A percentile compares a stretch with the other conserved stretches of the same genome.
Conservation (phyloP, 2,888 invertebrate species). For the Aradus depressus region DNA sequence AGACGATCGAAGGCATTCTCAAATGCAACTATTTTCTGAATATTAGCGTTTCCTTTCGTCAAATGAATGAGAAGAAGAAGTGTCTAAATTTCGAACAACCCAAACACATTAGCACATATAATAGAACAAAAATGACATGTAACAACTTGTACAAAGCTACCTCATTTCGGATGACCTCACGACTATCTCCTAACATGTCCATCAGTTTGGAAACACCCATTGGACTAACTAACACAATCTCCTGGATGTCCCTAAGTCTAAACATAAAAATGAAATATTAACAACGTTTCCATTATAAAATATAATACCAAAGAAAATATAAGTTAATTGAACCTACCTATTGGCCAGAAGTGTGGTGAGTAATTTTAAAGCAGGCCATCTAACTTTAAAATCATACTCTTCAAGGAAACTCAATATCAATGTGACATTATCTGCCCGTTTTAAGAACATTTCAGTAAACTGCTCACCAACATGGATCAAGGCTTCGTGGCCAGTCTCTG, state of each 20-base stretch:
- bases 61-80: conserved; percentile 80
- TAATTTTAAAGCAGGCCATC: conserved; percentile 80
- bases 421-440: conserved; percentile 72
- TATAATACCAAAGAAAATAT: neutral
- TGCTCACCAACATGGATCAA: conserved; percentile 67
- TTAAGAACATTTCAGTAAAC: conserved; percentile 95
- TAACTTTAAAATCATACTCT: conserved; percentile 89
- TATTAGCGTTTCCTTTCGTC: conserved; percentile 90
- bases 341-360: conserved; percentile 79
- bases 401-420: conserved; percentile 74
- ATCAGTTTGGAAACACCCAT: conserved; percentile 96
- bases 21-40: conserved; percentile 98
- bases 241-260: conserved; percentile 75
- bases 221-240: conserved; percentile 77
- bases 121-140: neutral
- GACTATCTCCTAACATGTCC: conserved; percentile 85
- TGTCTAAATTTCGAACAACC: conserved; percentile 41
- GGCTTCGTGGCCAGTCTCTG: conserved; percentile 36
- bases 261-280: too few species aligned
- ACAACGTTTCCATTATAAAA: neutral
- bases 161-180: conserved; percentile 93
- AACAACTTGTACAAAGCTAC: conserved; percentile 39
- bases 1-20: conserved; percentile 96
- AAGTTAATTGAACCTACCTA: conserved; percentile 34
- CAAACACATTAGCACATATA: neutral